These are phyloP conservation scores for Percina caprodes DNA, from an alignment of 2,113 vertebrate genomes.

Conservation along the genomic window DNA sequence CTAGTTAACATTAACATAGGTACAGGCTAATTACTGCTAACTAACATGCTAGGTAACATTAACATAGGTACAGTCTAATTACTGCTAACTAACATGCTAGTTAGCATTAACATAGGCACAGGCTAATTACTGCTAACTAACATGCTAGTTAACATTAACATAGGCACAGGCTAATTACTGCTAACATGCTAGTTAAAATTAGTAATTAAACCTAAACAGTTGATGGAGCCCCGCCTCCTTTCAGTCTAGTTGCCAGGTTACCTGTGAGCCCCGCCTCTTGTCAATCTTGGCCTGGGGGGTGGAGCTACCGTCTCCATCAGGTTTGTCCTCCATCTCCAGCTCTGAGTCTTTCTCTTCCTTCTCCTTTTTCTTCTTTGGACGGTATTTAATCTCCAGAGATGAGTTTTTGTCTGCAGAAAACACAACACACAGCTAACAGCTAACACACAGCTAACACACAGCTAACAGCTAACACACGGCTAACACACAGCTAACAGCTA, in stretches of 20 bases:
- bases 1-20: no score
- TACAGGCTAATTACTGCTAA: no score
- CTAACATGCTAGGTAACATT: no score
- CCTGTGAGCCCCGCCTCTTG: slow-evolving; percentile 79
- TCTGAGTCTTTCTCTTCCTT: slow-evolving; percentile 77
- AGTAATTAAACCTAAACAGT: no score
- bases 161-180: no score
- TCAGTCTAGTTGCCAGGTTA: slow-evolving; percentile 14
- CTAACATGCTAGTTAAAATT: no score
- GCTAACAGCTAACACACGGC: not conserved
- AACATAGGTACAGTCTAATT: no score
- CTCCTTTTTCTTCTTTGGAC: slow-evolving; percentile 87
- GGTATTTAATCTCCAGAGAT: slow-evolving; percentile 89
- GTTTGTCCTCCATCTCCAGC: slow-evolving; percentile 70
- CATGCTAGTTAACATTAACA: no score
- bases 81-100: no score
- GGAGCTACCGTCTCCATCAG: slow-evolving; percentile 57
- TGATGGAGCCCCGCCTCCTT: slow-evolving; percentile 60
- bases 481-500: not conserved
- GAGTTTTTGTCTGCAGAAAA: slow-evolving; percentile 82
- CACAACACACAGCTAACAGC: not conserved
- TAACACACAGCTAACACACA: not conserved
- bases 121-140: no score
- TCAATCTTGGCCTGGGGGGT: slow-evolving; percentile 71
- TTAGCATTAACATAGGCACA: no score